Evolutionary conservation across 1,140 invertebrate species (phyloP).

Genomic region (Drosophila biarmipes): DNA sequence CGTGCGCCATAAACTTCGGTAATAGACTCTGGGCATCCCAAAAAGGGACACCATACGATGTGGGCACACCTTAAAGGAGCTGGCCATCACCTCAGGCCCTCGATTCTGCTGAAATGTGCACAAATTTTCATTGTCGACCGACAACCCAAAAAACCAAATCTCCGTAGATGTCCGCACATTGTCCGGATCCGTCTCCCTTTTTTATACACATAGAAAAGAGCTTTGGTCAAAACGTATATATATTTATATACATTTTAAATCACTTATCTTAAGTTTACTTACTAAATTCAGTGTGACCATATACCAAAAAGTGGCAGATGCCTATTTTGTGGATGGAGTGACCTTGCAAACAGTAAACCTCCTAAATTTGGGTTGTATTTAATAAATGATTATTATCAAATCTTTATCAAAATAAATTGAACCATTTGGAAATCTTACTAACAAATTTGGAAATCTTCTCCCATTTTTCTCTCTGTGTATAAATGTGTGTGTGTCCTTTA

Average conservation of each 20-base stretch:
- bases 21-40: constrained; percentile 65
- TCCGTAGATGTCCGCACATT: constrained; percentile 74
- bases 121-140: constrained; percentile 72
- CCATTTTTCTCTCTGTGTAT: neutral
- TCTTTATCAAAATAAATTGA: too few species aligned
- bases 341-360: neutral
- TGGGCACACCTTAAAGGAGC: constrained; percentile 67
- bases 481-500: constrained; percentile 59
- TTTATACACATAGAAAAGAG: constrained; percentile 4
- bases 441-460: neutral
- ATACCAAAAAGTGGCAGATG: neutral
- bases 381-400: too few species aligned
- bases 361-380: neutral
- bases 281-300: neutral
- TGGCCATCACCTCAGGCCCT: constrained; percentile 68
- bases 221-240: too few species aligned
- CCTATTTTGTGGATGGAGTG: too few species aligned
- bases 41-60: constrained; percentile 53
- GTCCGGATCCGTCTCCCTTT: constrained; percentile 26
- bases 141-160: constrained; percentile 66
- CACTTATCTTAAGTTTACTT: neutral
- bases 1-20: constrained; percentile 78
- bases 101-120: constrained; percentile 78
- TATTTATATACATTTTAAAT: too few species aligned
- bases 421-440: neutral